Evolutionary conservation across 1,140 invertebrate genomes (phyloP).

Genomic region (Aricia agestis): DNA sequence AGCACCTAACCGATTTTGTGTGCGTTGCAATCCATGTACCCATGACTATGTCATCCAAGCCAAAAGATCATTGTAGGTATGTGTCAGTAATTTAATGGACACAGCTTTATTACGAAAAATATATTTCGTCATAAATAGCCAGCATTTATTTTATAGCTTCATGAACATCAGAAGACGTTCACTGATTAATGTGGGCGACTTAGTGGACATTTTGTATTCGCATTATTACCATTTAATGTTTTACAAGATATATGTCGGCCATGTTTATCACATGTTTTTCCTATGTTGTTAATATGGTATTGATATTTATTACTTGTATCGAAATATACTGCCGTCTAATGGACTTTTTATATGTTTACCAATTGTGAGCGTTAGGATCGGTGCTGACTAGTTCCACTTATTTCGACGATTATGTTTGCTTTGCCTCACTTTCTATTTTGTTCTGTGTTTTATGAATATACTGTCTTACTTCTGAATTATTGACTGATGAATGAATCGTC

Average conservation of each 20-base stretch:
- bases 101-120: not conserved
- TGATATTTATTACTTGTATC: constrained; percentile 26
- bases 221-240: constrained; percentile 9
- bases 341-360: constrained; percentile 24
- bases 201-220: not conserved
- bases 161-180: not conserved
- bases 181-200: not conserved
- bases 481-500: too few relatives aligned
- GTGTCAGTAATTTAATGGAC: not conserved
- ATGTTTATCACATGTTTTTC: constrained; percentile 17
- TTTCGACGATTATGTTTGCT: too few relatives aligned
- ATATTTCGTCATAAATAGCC: not conserved
- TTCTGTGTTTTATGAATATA: not conserved
- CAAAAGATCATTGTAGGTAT: too few relatives aligned
- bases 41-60: too few relatives aligned
- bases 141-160: not conserved
- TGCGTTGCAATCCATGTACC: too few relatives aligned
- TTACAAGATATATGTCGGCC: constrained; percentile 11
- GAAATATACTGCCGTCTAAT: constrained; percentile 20
- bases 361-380: not conserved
- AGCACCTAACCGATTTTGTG: too few relatives aligned
- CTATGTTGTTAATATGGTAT: constrained; percentile 24
- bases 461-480: too few relatives aligned
- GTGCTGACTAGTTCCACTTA: not conserved
- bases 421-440: not conserved